phyloP scores from a whole-genome alignment of 2,888 invertebrate genomes.

The Euplagia quadripunctaria region DNA sequence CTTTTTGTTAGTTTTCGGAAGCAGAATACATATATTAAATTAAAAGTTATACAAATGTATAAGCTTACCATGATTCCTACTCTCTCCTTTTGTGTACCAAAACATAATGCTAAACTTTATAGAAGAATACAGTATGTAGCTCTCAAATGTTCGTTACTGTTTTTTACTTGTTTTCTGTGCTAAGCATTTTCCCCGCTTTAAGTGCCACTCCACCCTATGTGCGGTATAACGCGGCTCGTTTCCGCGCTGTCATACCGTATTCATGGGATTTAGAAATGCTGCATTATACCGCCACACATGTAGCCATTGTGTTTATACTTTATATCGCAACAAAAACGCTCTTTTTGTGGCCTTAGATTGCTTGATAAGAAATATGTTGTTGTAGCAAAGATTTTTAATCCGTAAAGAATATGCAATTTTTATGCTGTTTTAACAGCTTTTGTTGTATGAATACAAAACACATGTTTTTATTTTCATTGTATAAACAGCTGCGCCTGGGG shows the following conservation, averaged over 20 bases:
- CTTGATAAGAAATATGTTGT: constrained; percentile 12
- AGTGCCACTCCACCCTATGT: constrained; percentile 33
- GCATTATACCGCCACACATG: constrained; percentile 62
- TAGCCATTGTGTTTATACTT: constrained; percentile 41
- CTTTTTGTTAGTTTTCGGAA: no score
- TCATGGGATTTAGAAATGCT: constrained; percentile 78
- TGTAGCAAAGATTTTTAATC: constrained; percentile 1
- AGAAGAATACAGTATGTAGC: no score
- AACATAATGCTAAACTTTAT: no score
- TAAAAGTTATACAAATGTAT: no score
- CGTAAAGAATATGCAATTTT: neutral
- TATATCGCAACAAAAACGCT: constrained; percentile 40
- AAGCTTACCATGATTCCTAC: no score
- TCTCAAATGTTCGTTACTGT: no score
- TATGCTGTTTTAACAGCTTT: neutral
- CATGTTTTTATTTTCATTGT: neutral
- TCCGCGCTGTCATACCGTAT: constrained; percentile 72
- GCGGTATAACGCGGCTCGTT: constrained; percentile 55
- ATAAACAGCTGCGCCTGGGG: neutral
- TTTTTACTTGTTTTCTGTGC: neutral
- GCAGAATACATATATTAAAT: no score
- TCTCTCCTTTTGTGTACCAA: no score
- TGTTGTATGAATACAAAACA: neutral
- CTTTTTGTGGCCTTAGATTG: constrained; percentile 18
- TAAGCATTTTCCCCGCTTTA: constrained; percentile 21